Evolutionary conservation across 2,797 vertebrate species (phyloP).

Genomic region (Sardinella longiceps): DNA sequence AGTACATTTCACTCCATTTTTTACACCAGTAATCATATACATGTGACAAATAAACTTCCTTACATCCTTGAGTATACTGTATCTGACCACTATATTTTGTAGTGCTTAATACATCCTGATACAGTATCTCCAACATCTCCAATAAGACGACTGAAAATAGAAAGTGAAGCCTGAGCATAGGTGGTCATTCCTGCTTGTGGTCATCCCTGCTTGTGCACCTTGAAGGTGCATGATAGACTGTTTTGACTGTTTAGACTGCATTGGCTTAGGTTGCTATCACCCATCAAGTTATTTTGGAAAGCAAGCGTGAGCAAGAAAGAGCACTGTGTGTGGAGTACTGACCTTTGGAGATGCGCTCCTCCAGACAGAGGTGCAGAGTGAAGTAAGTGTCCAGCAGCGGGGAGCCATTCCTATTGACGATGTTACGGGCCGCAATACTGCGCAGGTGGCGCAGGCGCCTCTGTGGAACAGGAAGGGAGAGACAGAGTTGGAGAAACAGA

Average conservation of each 20-base stretch:
- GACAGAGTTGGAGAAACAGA: too few species aligned
- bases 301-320: neutral
- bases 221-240: too few species aligned
- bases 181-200: too few species aligned
- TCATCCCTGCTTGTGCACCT: neutral
- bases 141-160: too few species aligned
- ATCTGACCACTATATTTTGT: too few species aligned
- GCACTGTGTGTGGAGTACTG: constrained; percentile 39
- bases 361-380: constrained; percentile 90
- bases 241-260: too few species aligned
- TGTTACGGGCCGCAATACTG: constrained; percentile 95
- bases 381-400: constrained; percentile 95
- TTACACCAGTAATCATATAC: too few species aligned
- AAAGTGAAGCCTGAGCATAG: neutral
- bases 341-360: constrained; percentile 87
- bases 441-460: constrained; percentile 94
- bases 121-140: too few species aligned
- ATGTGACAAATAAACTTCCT: too few species aligned
- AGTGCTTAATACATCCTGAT: too few species aligned
- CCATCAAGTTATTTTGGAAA: neutral
- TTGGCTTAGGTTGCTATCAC: neutral
- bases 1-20: too few species aligned
- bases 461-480: constrained; percentile 63
- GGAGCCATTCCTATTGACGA: constrained; percentile 90
- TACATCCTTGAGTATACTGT: too few species aligned